Evolutionary conservation across 2,797 vertebrate species (phyloP).

Genomic region (Tokudaia tokunoshimensis): DNA sequence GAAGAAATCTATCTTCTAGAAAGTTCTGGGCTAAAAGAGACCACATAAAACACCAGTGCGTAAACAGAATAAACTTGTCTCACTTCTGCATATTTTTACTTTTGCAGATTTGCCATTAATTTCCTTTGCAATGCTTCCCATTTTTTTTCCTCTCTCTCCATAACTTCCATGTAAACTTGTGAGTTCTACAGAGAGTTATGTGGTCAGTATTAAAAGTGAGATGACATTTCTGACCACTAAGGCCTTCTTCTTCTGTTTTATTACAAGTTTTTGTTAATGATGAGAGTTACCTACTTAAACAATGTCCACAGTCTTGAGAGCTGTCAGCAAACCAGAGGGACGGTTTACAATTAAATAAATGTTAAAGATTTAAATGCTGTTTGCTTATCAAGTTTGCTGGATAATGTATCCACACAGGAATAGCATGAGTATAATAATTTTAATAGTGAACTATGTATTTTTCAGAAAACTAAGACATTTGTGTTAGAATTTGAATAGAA

Average conservation of each 20-base stretch:
- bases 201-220: not conserved
- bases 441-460: not conserved
- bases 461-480: constrained; percentile 46
- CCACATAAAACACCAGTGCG: not conserved
- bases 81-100: not conserved
- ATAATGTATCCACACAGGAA: not conserved
- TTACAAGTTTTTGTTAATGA: not conserved
- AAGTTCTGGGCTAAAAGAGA: not conserved
- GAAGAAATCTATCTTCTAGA: not conserved
- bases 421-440: not conserved
- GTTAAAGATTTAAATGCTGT: not conserved
- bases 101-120: not conserved
- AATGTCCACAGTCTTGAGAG: not conserved
- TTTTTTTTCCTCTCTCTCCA: not conserved
- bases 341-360: not conserved
- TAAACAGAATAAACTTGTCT: not conserved
- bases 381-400: not conserved
- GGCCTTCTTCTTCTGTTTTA: not conserved
- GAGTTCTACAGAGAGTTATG: not conserved
- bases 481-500: constrained; percentile 18
- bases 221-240: not conserved
- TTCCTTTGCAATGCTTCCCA: not conserved
- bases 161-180: not conserved
- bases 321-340: not conserved
- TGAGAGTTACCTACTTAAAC: not conserved